These are phyloP conservation scores for Aleiodes sp. DNA, from an alignment of 1,140 invertebrate species.

Conservation along the genomic window DNA sequence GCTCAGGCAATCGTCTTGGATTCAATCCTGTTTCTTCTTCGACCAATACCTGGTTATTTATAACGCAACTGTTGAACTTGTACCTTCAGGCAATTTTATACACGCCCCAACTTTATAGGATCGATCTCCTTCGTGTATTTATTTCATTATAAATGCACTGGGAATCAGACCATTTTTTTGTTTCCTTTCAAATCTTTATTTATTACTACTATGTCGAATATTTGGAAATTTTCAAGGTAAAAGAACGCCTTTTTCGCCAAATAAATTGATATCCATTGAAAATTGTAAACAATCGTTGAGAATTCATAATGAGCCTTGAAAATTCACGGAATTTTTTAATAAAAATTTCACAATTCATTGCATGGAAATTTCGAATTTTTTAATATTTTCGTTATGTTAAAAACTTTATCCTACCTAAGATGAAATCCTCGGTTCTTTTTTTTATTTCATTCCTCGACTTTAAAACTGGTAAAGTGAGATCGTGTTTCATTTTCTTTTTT, in stretches of 20 bases:
- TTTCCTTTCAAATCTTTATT: no score
- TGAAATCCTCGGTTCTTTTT: not conserved
- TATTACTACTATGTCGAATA: no score
- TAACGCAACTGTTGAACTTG: conserved; percentile 1
- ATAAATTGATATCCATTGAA: no score
- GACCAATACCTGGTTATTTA: conserved; percentile 10
- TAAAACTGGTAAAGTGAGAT: not conserved
- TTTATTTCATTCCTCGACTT: not conserved
- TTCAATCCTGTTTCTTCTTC: conserved; percentile 15
- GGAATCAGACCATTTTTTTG: no score
- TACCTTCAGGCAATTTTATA: conserved; percentile 6
- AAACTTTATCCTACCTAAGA: not conserved
- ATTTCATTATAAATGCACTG: not conserved
- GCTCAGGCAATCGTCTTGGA: conserved; percentile 1
- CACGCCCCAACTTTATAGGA: not conserved
- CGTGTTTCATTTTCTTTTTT: conserved; percentile 3
- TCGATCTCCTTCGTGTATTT: not conserved
- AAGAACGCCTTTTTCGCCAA: no score
- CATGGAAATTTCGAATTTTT: no score
- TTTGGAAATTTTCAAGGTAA: no score
- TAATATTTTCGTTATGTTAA: no score
- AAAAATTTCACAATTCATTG: no score
- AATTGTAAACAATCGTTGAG: no score
- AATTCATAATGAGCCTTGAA: no score
- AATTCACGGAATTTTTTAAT: no score